Evolutionary conservation across 2,113 vertebrate species (phyloP).

Genomic region (Pelvicachromis taeniatus): DNA sequence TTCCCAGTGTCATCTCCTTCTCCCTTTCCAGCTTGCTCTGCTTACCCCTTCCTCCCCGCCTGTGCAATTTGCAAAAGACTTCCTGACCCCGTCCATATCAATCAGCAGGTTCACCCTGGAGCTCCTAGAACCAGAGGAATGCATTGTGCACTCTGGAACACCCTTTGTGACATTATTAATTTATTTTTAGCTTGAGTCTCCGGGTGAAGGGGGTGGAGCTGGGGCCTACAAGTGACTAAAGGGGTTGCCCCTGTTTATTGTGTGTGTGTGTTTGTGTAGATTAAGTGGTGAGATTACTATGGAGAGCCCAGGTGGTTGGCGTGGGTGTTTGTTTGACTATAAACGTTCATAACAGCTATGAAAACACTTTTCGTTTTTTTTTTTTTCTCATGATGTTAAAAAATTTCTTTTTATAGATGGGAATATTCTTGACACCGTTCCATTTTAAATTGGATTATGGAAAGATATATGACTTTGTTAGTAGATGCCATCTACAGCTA

Average conservation of each 20-base stretch:
- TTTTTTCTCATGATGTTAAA: background rate
- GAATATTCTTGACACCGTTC: background rate
- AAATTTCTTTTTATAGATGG: background rate
- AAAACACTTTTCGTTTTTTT: background rate
- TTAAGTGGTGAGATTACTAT: slow-evolving; percentile 13
- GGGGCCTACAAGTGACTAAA: slow-evolving; percentile 27
- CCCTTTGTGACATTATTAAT: slow-evolving; percentile 73
- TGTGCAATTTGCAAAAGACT: slow-evolving; percentile 48
- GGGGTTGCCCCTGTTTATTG: slow-evolving; percentile 45
- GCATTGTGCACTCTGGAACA: slow-evolving; percentile 67
- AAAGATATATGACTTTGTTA: background rate
- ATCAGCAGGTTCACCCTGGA: slow-evolving; percentile 58
- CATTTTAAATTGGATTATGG: background rate
- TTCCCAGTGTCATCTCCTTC: slow-evolving; percentile 1
- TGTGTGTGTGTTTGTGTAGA: slow-evolving; percentile 32
- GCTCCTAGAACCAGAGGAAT: slow-evolving; percentile 67
- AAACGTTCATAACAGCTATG: background rate
- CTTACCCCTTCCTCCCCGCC: background rate
- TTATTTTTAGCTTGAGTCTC: slow-evolving; percentile 68
- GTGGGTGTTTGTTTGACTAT: slow-evolving; percentile 11
- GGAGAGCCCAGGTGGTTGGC: slow-evolving; percentile 35
- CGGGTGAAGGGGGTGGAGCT: slow-evolving; percentile 1
- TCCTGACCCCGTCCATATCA: slow-evolving; percentile 69
- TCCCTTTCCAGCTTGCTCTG: background rate
- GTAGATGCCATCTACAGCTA: background rate